Percentiles rank a stretch among this genome's conserved stretches.
Conservation (phyloP, 2,888 invertebrate genomes). For the Petrophora chlorosata region DNA sequence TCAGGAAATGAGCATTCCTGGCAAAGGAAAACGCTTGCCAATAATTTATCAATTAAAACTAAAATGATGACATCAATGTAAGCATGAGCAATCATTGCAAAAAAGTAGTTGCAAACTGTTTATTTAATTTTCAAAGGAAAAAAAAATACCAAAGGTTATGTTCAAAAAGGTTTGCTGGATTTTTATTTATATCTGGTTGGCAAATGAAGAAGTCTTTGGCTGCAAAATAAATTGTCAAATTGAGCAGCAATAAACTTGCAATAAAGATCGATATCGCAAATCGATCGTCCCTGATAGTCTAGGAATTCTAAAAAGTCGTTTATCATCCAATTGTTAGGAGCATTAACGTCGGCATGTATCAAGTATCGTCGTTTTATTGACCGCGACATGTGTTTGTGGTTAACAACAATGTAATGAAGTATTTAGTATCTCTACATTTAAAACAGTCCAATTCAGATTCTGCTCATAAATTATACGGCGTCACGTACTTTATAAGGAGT, state of each 20-base stretch:
- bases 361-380: constrained; percentile 52
- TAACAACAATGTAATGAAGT: constrained; percentile 38
- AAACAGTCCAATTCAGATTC: no score
- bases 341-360: constrained; percentile 67
- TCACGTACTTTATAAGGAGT: no score
- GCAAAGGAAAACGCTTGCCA: constrained; percentile 32
- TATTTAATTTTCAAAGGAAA: no score
- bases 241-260: constrained; percentile 56
- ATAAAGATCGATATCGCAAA: constrained; percentile 57
- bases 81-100: no score
- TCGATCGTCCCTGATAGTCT: constrained; percentile 49
- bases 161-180: not conserved
- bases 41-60: constrained; percentile 34
- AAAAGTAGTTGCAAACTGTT: no score
- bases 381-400: constrained; percentile 42
- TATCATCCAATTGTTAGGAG: constrained; percentile 69
- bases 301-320: constrained; percentile 63
- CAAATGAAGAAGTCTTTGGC: constrained; percentile 15
- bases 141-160: not conserved
- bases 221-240: constrained; percentile 31
- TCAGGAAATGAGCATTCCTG: constrained; percentile 42
- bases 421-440: constrained; percentile 4
- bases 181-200: not conserved
- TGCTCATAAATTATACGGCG: no score
- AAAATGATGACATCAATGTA: no score